Evolutionary conservation across 1,140 invertebrate species (phyloP).

Genomic region (Tetragnatha versicolor): DNA sequence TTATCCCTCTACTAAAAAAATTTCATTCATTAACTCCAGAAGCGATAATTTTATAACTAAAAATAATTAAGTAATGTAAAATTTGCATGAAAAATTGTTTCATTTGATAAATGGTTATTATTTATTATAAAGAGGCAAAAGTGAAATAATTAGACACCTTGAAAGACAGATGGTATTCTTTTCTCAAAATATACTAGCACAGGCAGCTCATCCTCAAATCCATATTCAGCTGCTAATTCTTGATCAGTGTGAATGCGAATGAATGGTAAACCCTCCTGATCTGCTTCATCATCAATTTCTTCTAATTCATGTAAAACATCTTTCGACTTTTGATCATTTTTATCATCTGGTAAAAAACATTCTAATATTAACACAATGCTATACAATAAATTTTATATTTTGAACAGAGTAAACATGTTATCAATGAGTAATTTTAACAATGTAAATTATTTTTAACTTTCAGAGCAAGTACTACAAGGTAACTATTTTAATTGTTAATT

Average conservation of each 20-base stretch:
- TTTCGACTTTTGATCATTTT: conserved; percentile 77
- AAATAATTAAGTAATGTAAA: background rate
- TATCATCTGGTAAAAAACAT: conserved; percentile 76
- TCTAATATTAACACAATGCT: no score
- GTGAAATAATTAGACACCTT: conserved; percentile 68
- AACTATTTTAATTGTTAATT: no score
- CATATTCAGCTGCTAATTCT: conserved; percentile 86
- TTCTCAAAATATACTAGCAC: conserved; percentile 93
- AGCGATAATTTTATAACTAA: background rate
- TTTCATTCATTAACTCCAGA: background rate
- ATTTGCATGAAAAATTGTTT: background rate
- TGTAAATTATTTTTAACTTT: no score
- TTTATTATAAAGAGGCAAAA: background rate
- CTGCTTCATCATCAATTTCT: conserved; percentile 93
- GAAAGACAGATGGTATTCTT: conserved; percentile 89
- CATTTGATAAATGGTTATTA: no score
- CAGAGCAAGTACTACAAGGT: no score
- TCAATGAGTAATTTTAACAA: no score
- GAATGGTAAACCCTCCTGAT: conserved; percentile 82
- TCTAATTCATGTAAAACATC: conserved; percentile 84
- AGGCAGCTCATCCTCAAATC: conserved; percentile 75
- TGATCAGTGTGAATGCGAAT: conserved; percentile 87
- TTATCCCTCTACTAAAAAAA: no score
- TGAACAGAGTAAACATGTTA: no score
- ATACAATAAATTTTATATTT: no score